Percentiles rank a stretch among this genome's conserved stretches.
These are phyloP conservation scores for Drosophila kanapiae DNA, from an alignment of 1,140 invertebrate genomes.

Conservation along the genomic window DNA sequence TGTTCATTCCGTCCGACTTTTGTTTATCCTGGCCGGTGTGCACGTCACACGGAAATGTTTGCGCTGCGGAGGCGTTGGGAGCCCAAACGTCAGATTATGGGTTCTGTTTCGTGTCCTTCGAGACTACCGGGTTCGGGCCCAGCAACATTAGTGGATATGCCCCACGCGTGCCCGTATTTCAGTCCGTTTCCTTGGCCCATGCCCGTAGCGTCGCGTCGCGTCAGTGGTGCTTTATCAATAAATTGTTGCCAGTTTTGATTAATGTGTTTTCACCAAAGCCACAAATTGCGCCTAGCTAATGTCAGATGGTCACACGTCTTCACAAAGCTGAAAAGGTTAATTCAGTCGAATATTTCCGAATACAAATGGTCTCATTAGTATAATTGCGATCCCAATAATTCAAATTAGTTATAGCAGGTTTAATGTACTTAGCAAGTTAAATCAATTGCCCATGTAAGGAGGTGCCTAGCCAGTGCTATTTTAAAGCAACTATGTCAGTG, in stretches of 20 bases:
- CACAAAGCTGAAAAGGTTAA: constrained; percentile 29
- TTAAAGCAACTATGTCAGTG: no score
- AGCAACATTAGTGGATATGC: constrained; percentile 45
- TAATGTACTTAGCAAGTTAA: not conserved
- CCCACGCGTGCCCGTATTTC: constrained; percentile 47
- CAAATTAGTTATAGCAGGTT: not conserved
- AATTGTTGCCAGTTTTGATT: constrained; percentile 60
- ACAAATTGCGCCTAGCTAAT: constrained; percentile 17
- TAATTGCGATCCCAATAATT: constrained; percentile 27
- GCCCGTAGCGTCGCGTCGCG: constrained; percentile 3
- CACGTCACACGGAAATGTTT: constrained; percentile 65
- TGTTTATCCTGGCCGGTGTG: constrained; percentile 39
- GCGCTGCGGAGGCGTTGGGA: constrained; percentile 32
- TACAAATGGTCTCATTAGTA: constrained; percentile 32
- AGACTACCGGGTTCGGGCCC: constrained; percentile 21
- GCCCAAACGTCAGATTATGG: constrained; percentile 53
- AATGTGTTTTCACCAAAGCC: constrained; percentile 50
- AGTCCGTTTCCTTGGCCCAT: constrained; percentile 20
- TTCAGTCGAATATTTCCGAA: constrained; percentile 42
- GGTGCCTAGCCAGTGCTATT: no score
- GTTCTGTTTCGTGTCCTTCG: constrained; percentile 65
- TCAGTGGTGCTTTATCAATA: constrained; percentile 62
- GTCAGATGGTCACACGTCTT: constrained; percentile 4
- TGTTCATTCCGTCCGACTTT: constrained; percentile 27
- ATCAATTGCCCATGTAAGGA: not conserved